phyloP scores from a whole-genome alignment of 2,113 vertebrate species.

The Tragelaphus strepsiceros region DNA sequence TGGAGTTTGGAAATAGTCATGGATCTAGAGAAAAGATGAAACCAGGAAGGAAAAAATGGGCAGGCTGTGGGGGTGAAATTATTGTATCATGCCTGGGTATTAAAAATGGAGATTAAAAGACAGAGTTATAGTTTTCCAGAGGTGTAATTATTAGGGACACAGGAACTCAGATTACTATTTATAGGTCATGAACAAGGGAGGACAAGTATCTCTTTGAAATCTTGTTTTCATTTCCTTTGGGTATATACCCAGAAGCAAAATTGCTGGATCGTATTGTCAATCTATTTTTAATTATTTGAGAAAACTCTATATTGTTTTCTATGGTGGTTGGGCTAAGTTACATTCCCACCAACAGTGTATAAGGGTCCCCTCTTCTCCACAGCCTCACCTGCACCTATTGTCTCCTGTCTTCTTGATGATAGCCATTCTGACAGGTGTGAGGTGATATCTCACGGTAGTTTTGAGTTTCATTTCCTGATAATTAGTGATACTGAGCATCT shows the following conservation, averaged over 20 bases:
- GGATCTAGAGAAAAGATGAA: not conserved
- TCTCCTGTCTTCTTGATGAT: not conserved
- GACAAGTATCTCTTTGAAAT: not conserved
- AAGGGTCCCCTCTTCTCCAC: not conserved
- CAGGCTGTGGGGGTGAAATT: not conserved
- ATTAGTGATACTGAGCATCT: not conserved
- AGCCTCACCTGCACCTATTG: not conserved
- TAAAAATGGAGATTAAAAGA: not conserved
- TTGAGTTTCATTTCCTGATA: not conserved
- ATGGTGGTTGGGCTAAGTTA: not conserved
- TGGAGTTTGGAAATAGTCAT: not conserved
- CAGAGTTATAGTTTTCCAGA: constrained; percentile 12
- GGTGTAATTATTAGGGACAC: not conserved
- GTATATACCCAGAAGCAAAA: not conserved
- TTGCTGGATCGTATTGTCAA: not conserved
- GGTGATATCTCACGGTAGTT: not conserved
- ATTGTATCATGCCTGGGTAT: not conserved
- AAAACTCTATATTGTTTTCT: not conserved
- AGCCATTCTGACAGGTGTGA: not conserved
- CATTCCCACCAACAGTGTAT: not conserved
- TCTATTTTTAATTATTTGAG: not conserved
- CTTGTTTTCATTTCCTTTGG: not conserved
- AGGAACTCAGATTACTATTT: not conserved
- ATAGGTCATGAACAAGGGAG: not conserved
- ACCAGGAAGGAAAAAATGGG: not conserved